Percentiles rank a stretch among this genome's conserved stretches.
phyloP scores from a whole-genome alignment of 2,888 invertebrate species.

The Altica lythri region DNA sequence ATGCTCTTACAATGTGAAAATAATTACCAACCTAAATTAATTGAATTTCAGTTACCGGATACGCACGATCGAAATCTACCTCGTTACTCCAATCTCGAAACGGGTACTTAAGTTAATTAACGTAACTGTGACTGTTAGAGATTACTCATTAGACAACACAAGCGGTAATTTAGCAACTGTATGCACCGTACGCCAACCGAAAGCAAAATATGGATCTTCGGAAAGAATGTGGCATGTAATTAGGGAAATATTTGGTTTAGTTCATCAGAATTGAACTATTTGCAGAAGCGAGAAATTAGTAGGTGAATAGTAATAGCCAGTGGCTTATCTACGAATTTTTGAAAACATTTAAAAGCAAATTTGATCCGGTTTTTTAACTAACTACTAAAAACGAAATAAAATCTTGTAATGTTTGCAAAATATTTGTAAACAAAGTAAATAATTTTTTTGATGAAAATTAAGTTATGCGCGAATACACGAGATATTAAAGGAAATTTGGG shows the following conservation, averaged over 20 bases:
- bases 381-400: too few species aligned
- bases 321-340: too few species aligned
- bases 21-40: too few species aligned
- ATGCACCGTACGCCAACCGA: neutral
- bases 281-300: neutral
- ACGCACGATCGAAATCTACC: conserved; percentile 11
- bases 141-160: conserved; percentile 21
- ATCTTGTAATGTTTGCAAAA: too few species aligned
- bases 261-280: neutral
- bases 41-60: conserved; percentile 14
- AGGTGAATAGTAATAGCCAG: too few species aligned
- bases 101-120: conserved; percentile 22
- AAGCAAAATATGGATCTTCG: neutral
- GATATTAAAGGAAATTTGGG: too few species aligned
- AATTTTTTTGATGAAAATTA: too few species aligned
- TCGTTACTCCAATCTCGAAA: conserved; percentile 17
- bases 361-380: too few species aligned
- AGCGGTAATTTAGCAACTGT: conserved; percentile 12
- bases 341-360: too few species aligned
- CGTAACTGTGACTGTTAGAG: conserved; percentile 21
- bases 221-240: neutral
- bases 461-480: too few species aligned
- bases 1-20: too few species aligned
- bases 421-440: too few species aligned
- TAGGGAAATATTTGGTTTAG: neutral